These are phyloP conservation scores for Paracanthobrama guichenoti DNA, from an alignment of 2,113 vertebrate genomes.

Conservation along the genomic window DNA sequence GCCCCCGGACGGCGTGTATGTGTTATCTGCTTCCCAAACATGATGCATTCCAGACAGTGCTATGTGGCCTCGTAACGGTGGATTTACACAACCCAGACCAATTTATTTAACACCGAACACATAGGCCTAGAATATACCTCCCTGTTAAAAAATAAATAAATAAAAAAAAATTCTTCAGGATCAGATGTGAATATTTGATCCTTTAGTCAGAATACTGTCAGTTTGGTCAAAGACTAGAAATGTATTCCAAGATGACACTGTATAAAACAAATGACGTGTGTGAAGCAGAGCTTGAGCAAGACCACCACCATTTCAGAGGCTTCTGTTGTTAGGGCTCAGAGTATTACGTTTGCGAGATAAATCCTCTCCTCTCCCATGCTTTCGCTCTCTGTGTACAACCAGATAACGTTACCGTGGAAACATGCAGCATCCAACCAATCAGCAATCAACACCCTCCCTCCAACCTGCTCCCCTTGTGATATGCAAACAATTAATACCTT, in stretches of 20 bases:
- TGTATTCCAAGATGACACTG: not conserved
- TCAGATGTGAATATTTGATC: not conserved
- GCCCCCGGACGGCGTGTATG: not conserved
- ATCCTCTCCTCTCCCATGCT: conserved; percentile 62
- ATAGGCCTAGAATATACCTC: too few relatives aligned
- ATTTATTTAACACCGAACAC: not conserved
- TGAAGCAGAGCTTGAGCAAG: conserved; percentile 66
- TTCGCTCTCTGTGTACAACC: conserved; percentile 73
- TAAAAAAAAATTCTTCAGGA: not conserved
- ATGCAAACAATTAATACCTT: conserved; percentile 77
- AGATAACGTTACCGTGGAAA: conserved; percentile 80
- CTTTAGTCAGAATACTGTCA: not conserved
- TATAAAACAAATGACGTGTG: conserved; percentile 24
- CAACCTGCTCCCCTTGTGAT: conserved; percentile 58
- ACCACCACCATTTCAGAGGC: conserved; percentile 59
- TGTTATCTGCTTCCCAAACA: conserved; percentile 40
- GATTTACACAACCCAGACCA: not conserved
- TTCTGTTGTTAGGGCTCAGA: conserved; percentile 67
- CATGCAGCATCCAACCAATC: conserved; percentile 69
- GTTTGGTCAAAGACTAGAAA: not conserved
- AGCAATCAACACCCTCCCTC: conserved; percentile 47
- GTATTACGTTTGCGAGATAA: conserved; percentile 69
- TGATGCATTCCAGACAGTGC: conserved; percentile 19
- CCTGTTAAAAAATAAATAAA: too few relatives aligned
- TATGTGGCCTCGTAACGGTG: not conserved